Evolutionary conservation across 2,888 invertebrate species (phyloP).

Genomic region (Heteromyza rotundicornis): DNA sequence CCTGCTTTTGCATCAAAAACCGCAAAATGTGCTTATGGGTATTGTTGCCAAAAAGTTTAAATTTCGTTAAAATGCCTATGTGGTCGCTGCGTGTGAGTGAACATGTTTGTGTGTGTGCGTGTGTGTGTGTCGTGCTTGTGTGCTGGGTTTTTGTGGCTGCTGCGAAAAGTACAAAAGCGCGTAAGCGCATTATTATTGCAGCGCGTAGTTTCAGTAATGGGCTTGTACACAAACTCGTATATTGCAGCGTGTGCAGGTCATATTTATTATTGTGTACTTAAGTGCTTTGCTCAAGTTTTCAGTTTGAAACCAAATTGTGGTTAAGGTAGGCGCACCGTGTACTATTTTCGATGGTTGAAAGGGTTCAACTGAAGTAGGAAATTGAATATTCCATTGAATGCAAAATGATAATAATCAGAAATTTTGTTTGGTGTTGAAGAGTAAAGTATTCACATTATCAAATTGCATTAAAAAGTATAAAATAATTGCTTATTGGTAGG

Average conservation of each 20-base stretch:
- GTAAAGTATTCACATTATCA: no score
- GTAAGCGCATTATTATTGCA: constrained; percentile 52
- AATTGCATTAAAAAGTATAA: no score
- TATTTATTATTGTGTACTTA: background rate
- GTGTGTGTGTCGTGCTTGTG: constrained; percentile 9
- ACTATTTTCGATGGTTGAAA: no score
- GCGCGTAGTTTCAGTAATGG: constrained; percentile 37
- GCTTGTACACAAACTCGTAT: constrained; percentile 9
- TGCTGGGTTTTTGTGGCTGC: no score
- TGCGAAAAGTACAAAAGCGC: constrained; percentile 44
- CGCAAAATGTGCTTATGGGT: constrained; percentile 12
- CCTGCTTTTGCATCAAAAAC: background rate
- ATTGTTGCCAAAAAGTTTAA: constrained; percentile 11
- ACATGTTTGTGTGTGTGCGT: constrained; percentile 6
- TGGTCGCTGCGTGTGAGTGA: background rate
- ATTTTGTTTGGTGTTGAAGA: no score
- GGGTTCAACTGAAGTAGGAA: no score
- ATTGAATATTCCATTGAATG: no score
- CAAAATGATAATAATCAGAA: no score
- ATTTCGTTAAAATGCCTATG: constrained; percentile 12
- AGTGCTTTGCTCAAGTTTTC: background rate
- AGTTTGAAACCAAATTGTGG: no score
- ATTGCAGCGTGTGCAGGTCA: background rate
- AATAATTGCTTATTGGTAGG: no score
- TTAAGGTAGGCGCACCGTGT: no score